Conservation (phyloP, 2,113 vertebrate species). For the Eolophus roseicapilla region DNA sequence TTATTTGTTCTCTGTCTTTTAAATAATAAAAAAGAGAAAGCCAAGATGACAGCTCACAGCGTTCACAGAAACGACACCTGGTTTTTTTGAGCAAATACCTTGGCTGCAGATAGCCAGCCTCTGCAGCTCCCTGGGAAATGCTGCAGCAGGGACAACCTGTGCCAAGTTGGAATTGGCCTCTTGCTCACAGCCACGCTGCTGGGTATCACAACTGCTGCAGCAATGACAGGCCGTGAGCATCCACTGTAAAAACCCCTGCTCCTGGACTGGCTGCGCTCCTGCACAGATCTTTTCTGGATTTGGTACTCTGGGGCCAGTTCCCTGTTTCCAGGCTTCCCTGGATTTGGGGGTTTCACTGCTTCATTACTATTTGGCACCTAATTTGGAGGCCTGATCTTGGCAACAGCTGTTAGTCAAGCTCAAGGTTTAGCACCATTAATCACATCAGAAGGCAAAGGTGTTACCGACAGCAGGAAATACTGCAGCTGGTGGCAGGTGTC, state of each 20-base stretch:
- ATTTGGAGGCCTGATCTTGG: not conserved
- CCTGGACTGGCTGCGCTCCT: not conserved
- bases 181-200: fast-evolving
- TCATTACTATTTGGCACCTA: not conserved
- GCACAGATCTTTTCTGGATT: not conserved
- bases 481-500: not conserved
- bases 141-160: not conserved
- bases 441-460: not conserved
- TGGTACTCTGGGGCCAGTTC: not conserved
- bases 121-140: not conserved
- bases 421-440: not conserved
- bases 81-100: not conserved
- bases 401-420: not conserved
- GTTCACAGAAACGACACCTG: not conserved
- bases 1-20: constrained; percentile 62
- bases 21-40: constrained; percentile 38
- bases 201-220: fast-evolving
- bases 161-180: not conserved
- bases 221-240: not conserved
- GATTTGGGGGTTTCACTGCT: not conserved
- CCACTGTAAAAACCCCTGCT: not conserved
- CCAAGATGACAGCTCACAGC: not conserved
- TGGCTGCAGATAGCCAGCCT: not conserved
- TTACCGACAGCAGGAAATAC: not conserved
- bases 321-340: not conserved